A percentile compares a stretch with the other conserved stretches of the same genome.
These are phyloP conservation scores for Phrynosoma blainvillii DNA, from an alignment of 2,113 vertebrate species.

Conservation along the genomic window DNA sequence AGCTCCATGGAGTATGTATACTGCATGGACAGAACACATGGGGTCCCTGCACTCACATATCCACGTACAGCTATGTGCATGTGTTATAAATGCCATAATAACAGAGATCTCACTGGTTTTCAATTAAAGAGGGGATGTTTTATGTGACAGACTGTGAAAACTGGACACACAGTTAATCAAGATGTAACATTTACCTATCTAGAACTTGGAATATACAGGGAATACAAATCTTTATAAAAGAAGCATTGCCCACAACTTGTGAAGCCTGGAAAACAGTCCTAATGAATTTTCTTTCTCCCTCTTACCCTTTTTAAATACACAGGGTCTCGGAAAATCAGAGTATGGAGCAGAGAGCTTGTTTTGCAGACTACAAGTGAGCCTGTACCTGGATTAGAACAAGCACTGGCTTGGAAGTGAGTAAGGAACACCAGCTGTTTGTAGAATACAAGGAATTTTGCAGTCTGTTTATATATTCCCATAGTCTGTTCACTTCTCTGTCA, in stretches of 20 bases:
- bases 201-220: background rate
- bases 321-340: constrained; percentile 85
- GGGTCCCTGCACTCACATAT: too few species aligned
- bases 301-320: background rate
- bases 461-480: background rate
- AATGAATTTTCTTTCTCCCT: background rate
- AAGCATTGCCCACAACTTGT: too few species aligned
- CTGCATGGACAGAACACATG: background rate
- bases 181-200: too few species aligned
- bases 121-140: background rate
- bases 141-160: background rate
- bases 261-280: background rate
- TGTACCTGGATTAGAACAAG: constrained; percentile 87
- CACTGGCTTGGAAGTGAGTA: constrained; percentile 94
- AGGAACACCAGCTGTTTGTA: background rate
- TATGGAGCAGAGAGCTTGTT: constrained; percentile 90
- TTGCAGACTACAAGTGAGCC: constrained; percentile 93
- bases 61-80: background rate
- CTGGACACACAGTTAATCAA: background rate
- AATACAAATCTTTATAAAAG: background rate
- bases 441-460: background rate
- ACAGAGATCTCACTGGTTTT: background rate
- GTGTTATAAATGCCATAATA: background rate
- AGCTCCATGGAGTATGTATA: too few species aligned
- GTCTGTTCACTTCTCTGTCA: background rate